Evolutionary conservation across 2,113 vertebrate genomes (phyloP).

Genomic region (Odocoileus virginianus): DNA sequence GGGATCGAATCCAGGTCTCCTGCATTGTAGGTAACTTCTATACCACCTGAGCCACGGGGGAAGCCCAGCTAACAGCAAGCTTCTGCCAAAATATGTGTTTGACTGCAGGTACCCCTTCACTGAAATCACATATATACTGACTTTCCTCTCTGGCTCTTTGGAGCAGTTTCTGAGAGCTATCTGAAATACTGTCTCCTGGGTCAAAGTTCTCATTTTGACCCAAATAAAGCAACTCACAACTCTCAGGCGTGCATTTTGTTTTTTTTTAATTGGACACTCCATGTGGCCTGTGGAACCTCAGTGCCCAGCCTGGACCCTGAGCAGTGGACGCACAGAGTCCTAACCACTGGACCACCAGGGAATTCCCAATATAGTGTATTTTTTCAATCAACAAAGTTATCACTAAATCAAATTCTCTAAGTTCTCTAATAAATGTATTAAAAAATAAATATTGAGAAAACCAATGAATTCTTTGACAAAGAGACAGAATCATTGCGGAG

Average conservation of each 20-base stretch:
- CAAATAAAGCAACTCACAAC: not conserved
- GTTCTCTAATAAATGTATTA: not conserved
- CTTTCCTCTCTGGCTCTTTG: not conserved
- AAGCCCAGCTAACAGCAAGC: not conserved
- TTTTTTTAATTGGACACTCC: not conserved
- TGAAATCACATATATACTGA: not conserved
- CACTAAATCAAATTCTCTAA: not conserved
- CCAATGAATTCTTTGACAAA: not conserved
- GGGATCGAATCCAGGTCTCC: not conserved
- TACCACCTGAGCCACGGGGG: not conserved
- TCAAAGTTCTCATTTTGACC: not conserved
- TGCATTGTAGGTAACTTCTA: not conserved
- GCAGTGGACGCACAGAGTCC: not conserved
- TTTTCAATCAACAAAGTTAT: not conserved
- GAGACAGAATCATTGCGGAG: not conserved
- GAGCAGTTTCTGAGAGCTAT: not conserved
- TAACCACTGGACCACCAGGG: not conserved
- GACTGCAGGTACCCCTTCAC: not conserved
- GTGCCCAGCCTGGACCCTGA: not conserved
- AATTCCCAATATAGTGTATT: not conserved
- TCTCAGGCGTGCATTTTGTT: not conserved
- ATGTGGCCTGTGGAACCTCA: not conserved
- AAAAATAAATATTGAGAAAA: not conserved
- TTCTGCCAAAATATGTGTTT: not conserved
- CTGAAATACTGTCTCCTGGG: not conserved